Base-by-base conservation (phyloP, 2,888 invertebrate genomes). In the Noctua fimbriata region DNA sequence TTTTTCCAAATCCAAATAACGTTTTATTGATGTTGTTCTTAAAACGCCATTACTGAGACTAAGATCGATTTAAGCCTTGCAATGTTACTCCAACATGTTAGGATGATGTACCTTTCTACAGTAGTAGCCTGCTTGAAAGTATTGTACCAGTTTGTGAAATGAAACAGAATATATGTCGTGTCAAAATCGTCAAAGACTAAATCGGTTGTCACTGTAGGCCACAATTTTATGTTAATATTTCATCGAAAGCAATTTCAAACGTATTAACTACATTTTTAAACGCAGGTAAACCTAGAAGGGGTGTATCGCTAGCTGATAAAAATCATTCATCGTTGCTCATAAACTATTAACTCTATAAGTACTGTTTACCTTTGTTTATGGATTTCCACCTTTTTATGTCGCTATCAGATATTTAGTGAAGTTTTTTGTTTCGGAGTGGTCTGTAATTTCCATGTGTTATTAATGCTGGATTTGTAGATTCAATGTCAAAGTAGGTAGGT, bases 271-370 rank as follows among this genome's bases (percentile, higher is more conserved):
- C 24, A 36, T 44, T 79, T 82, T 69, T 65, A 52, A n/a, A 52
- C 24, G 12, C 21, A 36, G 10, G 1, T 18, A 49, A 52, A 76
- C 63, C 32, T 21, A 55, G 16, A 78, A 72, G 41, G 76, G 76
- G 72, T 75, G 76, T 78, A 36, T 47, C 69, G 52, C 41, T 36
- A 36, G n/a, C 74, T 70, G 82, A 82, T 88, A 77, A 14, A 52
- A 79, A 87, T 87, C 87, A 82, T 60, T 70, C 67, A 85, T 80
- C 28, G 71, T 49, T 60, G 41, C 71, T 80, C 78, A 85, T 87
- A 55, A 82, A 88, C 74, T 77, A 87, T 87, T 87, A 65, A 87
- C 70, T 76, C 71, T 74, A 21, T 76, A 85, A 73, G 3, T 69
- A 73, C 63, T 82, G 73, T 79, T 85, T 84, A 75, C 76, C 16